These are phyloP conservation scores for Elysia chlorotica DNA, from an alignment of 1,140 invertebrate species.

Conservation along the genomic window DNA sequence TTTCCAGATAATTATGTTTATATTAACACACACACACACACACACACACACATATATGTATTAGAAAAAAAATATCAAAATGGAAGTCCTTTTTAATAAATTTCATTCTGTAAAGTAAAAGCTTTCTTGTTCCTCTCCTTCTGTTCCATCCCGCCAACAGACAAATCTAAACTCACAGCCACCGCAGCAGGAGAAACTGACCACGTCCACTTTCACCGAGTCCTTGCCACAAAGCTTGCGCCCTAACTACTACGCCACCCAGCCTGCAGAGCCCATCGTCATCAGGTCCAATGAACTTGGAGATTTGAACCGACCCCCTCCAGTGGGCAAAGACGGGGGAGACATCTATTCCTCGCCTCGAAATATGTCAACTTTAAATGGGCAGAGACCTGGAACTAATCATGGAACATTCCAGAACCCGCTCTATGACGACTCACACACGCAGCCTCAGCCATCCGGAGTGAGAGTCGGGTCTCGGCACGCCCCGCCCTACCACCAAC, in stretches of 20 bases:
- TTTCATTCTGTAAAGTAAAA: no score
- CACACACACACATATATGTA: no score
- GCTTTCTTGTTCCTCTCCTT: no score
- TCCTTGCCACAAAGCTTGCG: not conserved
- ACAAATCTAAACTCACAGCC: conserved; percentile 5
- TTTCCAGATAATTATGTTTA: no score
- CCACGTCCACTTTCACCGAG: conserved; percentile 21
- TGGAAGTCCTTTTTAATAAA: no score
- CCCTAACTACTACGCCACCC: conserved; percentile 23
- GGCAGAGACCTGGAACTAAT: not conserved
- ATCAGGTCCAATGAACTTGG: conserved; percentile 21
- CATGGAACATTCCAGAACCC: conserved; percentile 10
- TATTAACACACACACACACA: no score
- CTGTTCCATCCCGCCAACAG: no score
- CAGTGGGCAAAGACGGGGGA: not conserved
- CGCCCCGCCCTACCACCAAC: no score
- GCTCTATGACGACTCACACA: not conserved
- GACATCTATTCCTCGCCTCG: not conserved
- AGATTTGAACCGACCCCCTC: not conserved
- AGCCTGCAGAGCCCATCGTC: conserved; percentile 25
- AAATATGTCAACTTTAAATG: no score
- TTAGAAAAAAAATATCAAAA: no score
- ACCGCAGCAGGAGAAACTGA: conserved; percentile 8
- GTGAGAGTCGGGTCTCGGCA: no score
- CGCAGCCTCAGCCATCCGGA: not conserved